These are phyloP conservation scores for Procambarus virginalis DNA, from an alignment of 1,140 invertebrate species.

Conservation along the genomic window DNA sequence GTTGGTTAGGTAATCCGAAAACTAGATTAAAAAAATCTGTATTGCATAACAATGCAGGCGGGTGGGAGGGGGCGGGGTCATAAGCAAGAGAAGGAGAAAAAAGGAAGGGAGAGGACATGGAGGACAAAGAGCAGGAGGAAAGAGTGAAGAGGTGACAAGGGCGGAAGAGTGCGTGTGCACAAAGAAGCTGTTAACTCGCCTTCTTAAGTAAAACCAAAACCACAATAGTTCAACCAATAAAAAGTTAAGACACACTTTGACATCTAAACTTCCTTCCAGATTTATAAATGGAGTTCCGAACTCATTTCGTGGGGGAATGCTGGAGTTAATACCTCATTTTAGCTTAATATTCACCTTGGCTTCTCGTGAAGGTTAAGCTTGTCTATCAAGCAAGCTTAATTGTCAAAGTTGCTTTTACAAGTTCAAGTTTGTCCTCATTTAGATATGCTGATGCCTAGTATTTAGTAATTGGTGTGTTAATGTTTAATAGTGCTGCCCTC, in stretches of 20 bases:
- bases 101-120: neutral
- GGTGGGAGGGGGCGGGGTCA: too few relatives aligned
- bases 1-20: too few relatives aligned
- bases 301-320: neutral
- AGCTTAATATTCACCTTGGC: neutral
- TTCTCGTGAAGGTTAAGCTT: constrained; percentile 19
- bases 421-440: constrained; percentile 15
- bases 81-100: neutral
- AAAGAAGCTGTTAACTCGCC: too few relatives aligned
- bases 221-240: too few relatives aligned
- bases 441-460: constrained; percentile 1
- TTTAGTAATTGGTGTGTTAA: constrained; percentile 18
- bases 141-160: neutral
- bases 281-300: neutral
- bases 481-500: constrained; percentile 2
- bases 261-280: neutral
- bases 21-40: too few relatives aligned
- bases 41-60: too few relatives aligned
- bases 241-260: neutral
- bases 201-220: too few relatives aligned
- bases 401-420: constrained; percentile 35
- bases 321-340: neutral
- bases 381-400: constrained; percentile 39
- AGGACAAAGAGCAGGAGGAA: neutral
- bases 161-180: too few relatives aligned